These are phyloP conservation scores for Latrodectus elegans DNA, from an alignment of 2,888 invertebrate genomes.

Conservation along the genomic window DNA sequence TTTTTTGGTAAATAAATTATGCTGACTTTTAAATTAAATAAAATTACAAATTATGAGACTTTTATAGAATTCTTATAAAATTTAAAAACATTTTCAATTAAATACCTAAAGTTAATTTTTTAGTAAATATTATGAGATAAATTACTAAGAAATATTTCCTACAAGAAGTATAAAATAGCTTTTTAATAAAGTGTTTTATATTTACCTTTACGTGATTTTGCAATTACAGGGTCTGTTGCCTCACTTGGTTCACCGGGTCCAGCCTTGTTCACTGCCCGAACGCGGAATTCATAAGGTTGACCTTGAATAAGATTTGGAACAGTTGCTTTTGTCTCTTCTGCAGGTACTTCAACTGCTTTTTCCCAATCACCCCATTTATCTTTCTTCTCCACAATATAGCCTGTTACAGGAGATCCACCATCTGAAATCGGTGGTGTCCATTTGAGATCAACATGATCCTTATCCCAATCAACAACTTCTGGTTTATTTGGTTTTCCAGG, in stretches of 20 bases:
- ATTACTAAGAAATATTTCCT: too few species aligned
- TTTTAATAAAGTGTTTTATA: too few species aligned
- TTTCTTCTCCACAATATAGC: conserved; percentile 93
- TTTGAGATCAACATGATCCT: conserved; percentile 93
- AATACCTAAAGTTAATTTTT: too few species aligned
- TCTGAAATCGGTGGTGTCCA: conserved; percentile 94
- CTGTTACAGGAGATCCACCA: conserved; percentile 97
- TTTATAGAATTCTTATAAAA: too few species aligned
- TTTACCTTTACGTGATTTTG: conserved; percentile 87
- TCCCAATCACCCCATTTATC: conserved; percentile 91
- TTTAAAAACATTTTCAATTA: too few species aligned
- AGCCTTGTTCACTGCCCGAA: conserved; percentile 91
- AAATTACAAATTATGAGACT: too few species aligned
- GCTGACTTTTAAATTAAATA: too few species aligned
- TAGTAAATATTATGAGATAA: too few species aligned
- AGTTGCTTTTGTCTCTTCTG: conserved; percentile 86
- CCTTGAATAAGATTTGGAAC: conserved; percentile 91
- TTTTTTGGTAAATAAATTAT: too few species aligned
- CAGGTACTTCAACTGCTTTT: conserved; percentile 92
- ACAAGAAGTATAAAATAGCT: too few species aligned
- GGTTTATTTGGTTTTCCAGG: conserved; percentile 94
- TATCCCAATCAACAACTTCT: conserved; percentile 94
- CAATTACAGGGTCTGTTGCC: conserved; percentile 87
- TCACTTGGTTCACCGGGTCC: conserved; percentile 93
- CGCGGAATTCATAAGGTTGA: conserved; percentile 93